Base-by-base conservation (phyloP, 1,140 invertebrate genomes). In the Drosophila santomea region DNA sequence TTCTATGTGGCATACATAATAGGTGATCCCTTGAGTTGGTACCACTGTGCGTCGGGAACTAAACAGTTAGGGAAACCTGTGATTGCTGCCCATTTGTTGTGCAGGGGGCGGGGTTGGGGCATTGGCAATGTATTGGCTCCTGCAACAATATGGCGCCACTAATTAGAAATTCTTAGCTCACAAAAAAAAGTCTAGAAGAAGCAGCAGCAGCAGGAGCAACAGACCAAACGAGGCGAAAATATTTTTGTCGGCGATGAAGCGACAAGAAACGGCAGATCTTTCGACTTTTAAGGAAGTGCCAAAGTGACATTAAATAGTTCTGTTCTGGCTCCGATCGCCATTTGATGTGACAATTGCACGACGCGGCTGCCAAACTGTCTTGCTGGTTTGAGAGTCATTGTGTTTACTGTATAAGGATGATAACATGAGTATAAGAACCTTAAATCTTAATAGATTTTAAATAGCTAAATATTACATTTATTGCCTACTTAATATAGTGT, bases 251-350 rank as follows among this genome's bases (percentile, higher is more conserved):
- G 57, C 59, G 59, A 76, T 51, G 45, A 62, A 62, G 78, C 67
- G 74, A 74, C 59, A 72, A 63, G 58, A 51, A 72, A 62, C 38
- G 55, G 78, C 59, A 57, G 64, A 75, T 81, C 75, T 61, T 67
- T 75, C 66, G 54, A 79, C 82, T 68, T 88, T 88, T 88, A 89
- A 89, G 84, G 84, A 88, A 89, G 84, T 89, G 84, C 84, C 84
- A 88, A 88, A 89, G 84, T 88, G 84, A 89, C 84, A 80, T 88
- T 88, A 88, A 88, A 88, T 88, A 89, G 83, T 88, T 88, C 75
- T 88, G 79, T 85, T 77, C 64, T 68, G 64, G 66, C 63, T 62
- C 57, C 81, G 74, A 57, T 79, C 50, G 57, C 12, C 48, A 12
- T 38, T 51, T 76, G 66, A 44, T 57, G 75, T 50, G 66, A 72